These are phyloP conservation scores for Taenioides sp. DNA, from an alignment of 2,797 vertebrate genomes.

Conservation along the genomic window DNA sequence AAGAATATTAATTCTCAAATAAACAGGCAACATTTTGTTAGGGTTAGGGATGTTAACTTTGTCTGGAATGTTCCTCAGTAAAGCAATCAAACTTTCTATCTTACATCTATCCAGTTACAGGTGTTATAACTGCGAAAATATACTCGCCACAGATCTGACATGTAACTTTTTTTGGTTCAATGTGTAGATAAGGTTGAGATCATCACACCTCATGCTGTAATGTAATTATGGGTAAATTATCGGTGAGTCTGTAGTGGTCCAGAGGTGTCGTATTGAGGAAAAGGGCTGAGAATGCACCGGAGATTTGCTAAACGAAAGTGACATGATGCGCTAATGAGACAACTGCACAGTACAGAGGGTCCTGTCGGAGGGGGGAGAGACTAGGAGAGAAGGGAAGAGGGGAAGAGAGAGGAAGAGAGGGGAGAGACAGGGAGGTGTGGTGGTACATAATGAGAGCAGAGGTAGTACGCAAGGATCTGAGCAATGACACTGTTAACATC, in stretches of 20 bases:
- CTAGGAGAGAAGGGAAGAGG: neutral
- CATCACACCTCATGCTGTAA: neutral
- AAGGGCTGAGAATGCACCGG: slow-evolving; percentile 51
- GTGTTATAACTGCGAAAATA: too few species aligned
- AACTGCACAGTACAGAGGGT: slow-evolving; percentile 64
- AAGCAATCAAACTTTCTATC: too few species aligned
- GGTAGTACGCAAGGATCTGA: slow-evolving; percentile 67
- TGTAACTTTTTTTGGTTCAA: too few species aligned
- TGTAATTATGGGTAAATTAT: neutral
- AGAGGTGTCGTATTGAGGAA: slow-evolving; percentile 33
- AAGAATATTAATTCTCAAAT: too few species aligned
- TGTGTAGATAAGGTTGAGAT: neutral
- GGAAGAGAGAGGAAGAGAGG: neutral
- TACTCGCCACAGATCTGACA: too few species aligned
- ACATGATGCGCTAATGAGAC: slow-evolving; percentile 75
- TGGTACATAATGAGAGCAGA: slow-evolving; percentile 69
- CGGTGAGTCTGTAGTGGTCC: neutral
- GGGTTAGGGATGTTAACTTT: too few species aligned
- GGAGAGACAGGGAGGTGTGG: neutral
- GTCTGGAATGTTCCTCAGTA: too few species aligned
- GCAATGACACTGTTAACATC: slow-evolving; percentile 39
- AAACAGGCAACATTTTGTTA: too few species aligned
- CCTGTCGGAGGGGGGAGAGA: slow-evolving; percentile 33
- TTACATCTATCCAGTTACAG: too few species aligned
- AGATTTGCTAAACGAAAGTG: slow-evolving; percentile 70